Evolutionary conservation across 2,888 invertebrate genomes (phyloP), one percentile per base, ranked within the genome.

Genomic region (Gibbula magus): DNA sequence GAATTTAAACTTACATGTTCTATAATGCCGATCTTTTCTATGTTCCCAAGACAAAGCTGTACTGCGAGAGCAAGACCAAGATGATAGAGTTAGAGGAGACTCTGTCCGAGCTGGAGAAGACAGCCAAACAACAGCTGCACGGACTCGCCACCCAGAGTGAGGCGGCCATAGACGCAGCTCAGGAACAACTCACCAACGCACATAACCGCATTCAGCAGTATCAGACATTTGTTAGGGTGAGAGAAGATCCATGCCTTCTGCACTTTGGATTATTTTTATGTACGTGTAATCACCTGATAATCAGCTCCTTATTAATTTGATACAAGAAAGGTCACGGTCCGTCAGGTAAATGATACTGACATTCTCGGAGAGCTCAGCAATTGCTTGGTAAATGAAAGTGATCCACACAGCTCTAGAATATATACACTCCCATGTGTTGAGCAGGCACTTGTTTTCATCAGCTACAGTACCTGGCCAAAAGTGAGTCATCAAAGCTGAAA

Each of bases 41-140:
- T 1, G 1, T 45, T 22, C 61, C 79, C 32, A 82, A 91, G 91
- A 86, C 82, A 53, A 89, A 89, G 78, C 83, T 87, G 73, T 80
- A 89, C 52, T 75, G 85, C 25, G 91, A 91, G n/a, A 79, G 86
- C 16, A 88, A 89, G 75, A 80, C 81, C 8, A 86, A 85, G 81
- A 83, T 85, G 29, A 75, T 80, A 35, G 88, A 89, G 78, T 83
- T 91, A 74, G 89, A 91, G 81, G 56, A 84, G 4, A 87, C 90
- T 4, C 81, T 91, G 66, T 78, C 84, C 0, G 91, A 90, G 54
- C 82, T 92, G 84, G 91, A 92, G 85, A 82, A 83, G 32, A 88
- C 90, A 18, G 92, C 91, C 0, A 88, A 91, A 74, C 88, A 91
- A 56, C 92, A 92, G 82, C 87, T 92, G 78, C 89, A 89, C 74